Conservation (phyloP, 2,888 invertebrate genomes). For the Thera britannica region DNA sequence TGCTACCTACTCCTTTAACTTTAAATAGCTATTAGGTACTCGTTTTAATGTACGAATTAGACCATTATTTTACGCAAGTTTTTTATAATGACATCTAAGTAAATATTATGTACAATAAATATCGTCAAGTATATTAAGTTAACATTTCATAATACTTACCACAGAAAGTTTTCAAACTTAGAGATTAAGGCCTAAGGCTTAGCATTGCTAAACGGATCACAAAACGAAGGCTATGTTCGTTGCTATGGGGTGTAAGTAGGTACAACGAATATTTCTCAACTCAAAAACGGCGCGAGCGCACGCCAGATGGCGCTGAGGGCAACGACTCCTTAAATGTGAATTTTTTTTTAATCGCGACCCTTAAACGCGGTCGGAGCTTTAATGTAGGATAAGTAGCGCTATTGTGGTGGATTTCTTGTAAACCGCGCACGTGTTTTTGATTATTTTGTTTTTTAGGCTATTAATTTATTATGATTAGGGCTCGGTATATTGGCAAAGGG, state of each 20-base stretch:
- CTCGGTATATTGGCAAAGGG: slow-evolving; percentile 13
- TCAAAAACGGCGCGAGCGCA: slow-evolving; percentile 57
- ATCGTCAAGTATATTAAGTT: too few species aligned
- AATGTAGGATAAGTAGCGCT: slow-evolving; percentile 65
- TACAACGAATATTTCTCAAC: slow-evolving; percentile 50
- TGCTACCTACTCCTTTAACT: too few species aligned
- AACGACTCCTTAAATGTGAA: slow-evolving; percentile 72
- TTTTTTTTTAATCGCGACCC: slow-evolving; percentile 75
- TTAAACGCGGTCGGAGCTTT: slow-evolving; percentile 73
- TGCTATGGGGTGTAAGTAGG: slow-evolving; percentile 63
- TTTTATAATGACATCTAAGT: not conserved
- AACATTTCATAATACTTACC: not conserved
- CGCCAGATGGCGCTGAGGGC: slow-evolving; percentile 76
- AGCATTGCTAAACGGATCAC: slow-evolving; percentile 2
- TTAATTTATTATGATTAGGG: slow-evolving; percentile 30
- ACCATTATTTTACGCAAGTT: not conserved
- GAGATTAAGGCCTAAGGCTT: not conserved
- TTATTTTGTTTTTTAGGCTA: slow-evolving; percentile 29
- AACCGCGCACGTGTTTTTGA: slow-evolving; percentile 33
- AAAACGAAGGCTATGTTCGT: slow-evolving; percentile 39
- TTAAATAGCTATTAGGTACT: too few species aligned
- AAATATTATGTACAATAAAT: too few species aligned
- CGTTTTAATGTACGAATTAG: too few species aligned
- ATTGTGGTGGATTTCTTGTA: slow-evolving; percentile 55
- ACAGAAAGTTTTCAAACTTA: not conserved